A percentile compares a stretch with the other conserved stretches of the same genome.
Evolutionary conservation across 2,113 vertebrate genomes (phyloP).

Genomic region (Caranx melampygus): DNA sequence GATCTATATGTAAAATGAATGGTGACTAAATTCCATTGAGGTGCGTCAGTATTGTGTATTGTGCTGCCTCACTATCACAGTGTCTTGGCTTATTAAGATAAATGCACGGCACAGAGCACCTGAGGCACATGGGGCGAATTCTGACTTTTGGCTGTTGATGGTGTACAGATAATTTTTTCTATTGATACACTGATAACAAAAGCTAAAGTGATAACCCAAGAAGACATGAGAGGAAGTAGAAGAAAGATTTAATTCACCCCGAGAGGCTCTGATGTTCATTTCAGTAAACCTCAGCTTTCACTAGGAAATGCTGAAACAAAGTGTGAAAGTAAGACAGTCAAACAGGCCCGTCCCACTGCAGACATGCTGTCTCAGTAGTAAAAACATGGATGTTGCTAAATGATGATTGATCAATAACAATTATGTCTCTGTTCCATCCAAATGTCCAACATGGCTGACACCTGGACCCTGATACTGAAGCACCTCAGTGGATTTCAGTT

Average conservation of each 20-base stretch:
- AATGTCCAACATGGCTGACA: background rate
- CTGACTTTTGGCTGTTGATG: background rate
- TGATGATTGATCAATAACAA: background rate
- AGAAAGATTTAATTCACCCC: background rate
- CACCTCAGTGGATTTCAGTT: background rate
- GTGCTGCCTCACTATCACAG: background rate
- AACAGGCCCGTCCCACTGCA: background rate
- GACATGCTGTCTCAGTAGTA: background rate
- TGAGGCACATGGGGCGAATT: background rate
- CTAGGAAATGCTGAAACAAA: background rate
- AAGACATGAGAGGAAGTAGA: background rate
- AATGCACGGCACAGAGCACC: background rate
- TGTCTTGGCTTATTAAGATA: background rate
- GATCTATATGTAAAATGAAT: background rate
- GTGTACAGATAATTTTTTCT: background rate
- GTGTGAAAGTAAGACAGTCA: background rate
- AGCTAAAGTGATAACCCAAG: background rate
- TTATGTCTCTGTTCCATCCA: too few relatives aligned
- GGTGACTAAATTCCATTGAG: conserved; percentile 2
- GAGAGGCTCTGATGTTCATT: background rate
- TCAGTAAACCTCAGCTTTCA: background rate
- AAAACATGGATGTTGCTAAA: background rate
- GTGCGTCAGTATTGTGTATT: background rate
- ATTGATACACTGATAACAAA: background rate
- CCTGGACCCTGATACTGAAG: background rate